Percentiles rank a stretch among this genome's conserved stretches.
Evolutionary conservation across 2,113 vertebrate genomes (phyloP).

Genomic region (Onychostoma macrolepis): DNA sequence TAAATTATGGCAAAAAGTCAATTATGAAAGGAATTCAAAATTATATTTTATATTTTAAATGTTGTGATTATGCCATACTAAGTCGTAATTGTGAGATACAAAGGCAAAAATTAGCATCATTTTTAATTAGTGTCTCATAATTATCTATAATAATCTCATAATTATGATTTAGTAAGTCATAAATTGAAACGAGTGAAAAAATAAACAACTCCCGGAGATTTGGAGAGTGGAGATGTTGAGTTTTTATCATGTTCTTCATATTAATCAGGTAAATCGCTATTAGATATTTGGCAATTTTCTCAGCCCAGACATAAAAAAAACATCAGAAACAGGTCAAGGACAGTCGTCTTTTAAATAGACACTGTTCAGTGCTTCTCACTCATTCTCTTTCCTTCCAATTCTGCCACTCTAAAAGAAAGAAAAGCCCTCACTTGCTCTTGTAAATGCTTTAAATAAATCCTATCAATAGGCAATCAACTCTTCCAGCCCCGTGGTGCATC

Average conservation of each 20-base stretch:
- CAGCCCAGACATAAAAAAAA: neutral
- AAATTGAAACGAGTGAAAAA: neutral
- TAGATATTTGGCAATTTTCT: neutral
- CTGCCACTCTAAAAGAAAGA: neutral
- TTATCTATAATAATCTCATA: too few relatives aligned
- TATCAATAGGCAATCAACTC: neutral
- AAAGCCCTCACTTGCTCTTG: neutral
- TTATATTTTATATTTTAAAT: too few relatives aligned
- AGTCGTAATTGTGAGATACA: too few relatives aligned
- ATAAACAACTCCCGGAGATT: neutral
- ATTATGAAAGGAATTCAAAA: too few relatives aligned
- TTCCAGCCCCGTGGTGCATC: neutral
- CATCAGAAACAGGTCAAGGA: constrained; percentile 21
- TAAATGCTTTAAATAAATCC: neutral
- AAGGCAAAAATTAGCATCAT: too few relatives aligned
- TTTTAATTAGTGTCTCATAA: too few relatives aligned
- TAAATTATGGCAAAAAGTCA: too few relatives aligned
- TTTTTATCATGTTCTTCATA: neutral
- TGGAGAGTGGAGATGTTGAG: too few relatives aligned
- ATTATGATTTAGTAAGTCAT: too few relatives aligned
- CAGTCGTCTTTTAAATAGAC: constrained; percentile 9
- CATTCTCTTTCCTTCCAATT: neutral
- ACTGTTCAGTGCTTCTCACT: neutral
- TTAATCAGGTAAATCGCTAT: neutral
- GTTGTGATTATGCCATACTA: too few relatives aligned